These are phyloP conservation scores for Anoplopoma fimbria DNA, from an alignment of 2,113 vertebrate species.

Conservation along the genomic window DNA sequence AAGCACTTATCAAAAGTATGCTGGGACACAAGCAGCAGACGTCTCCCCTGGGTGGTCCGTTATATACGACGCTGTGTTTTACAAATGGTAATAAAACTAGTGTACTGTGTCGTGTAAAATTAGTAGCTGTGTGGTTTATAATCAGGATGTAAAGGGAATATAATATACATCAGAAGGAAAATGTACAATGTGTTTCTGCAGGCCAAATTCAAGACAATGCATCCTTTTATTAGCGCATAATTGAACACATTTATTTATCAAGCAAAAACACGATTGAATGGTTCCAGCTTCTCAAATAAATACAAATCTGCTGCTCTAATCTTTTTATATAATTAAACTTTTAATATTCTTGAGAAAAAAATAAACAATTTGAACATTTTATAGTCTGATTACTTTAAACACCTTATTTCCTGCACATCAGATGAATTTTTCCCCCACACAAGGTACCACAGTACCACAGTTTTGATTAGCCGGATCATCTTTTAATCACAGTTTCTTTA, in stretches of 20 bases:
- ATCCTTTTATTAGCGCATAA: not conserved
- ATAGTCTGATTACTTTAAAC: no score
- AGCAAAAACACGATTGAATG: no score
- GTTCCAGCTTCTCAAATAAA: no score
- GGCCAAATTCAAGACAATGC: not conserved
- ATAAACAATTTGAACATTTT: no score
- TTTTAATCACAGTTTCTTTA: no score
- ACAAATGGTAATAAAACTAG: constrained; percentile 21
- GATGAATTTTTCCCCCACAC: no score
- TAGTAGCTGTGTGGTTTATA: not conserved
- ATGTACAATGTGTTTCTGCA: not conserved
- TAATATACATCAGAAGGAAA: not conserved
- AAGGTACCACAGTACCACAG: no score
- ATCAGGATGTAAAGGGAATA: constrained; percentile 6
- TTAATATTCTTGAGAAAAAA: no score
- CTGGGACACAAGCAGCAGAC: not conserved
- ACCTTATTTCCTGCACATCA: no score
- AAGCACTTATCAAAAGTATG: not conserved
- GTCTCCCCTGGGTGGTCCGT: constrained; percentile 33
- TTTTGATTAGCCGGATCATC: no score
- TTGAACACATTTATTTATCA: not conserved
- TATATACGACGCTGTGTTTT: constrained; percentile 5
- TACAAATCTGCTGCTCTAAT: no score
- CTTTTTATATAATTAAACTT: no score
- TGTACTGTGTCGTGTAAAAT: not conserved